Evolutionary conservation across 1,140 invertebrate species (phyloP).

Genomic region (Panonychus citri): DNA sequence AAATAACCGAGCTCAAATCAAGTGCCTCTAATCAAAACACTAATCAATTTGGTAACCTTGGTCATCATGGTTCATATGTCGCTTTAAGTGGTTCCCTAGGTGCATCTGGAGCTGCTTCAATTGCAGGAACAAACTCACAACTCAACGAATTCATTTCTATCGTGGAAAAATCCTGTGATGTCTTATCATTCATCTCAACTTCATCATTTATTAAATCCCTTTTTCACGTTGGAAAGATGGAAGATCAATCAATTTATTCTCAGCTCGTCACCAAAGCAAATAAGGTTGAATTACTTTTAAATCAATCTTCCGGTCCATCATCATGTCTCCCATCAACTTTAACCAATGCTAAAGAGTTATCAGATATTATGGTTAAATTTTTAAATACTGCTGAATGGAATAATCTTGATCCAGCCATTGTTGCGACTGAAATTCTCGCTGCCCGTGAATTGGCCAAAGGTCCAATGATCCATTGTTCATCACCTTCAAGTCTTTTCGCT

Average conservation of each 20-base stretch:
- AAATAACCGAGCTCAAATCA: constrained; percentile 17
- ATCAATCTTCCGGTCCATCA: constrained; percentile 8
- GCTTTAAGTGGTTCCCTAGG: background rate
- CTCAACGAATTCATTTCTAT: constrained; percentile 13
- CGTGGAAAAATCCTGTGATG: constrained; percentile 21
- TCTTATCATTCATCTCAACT: constrained; percentile 20
- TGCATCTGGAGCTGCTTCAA: background rate
- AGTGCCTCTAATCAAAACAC: constrained; percentile 6
- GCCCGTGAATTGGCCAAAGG: background rate
- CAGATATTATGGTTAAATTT: constrained; percentile 13
- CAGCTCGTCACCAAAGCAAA: constrained; percentile 13
- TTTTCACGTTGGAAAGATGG: constrained; percentile 24
- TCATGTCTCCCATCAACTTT: background rate
- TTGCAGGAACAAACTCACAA: background rate
- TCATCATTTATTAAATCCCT: constrained; percentile 22
- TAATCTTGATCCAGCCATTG: constrained; percentile 7
- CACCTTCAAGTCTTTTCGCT: background rate
- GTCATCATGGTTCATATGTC: background rate
- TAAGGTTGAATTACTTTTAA: constrained; percentile 14
- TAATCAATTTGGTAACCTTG: background rate
- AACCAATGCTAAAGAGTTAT: constrained; percentile 11
- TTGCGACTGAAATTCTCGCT: background rate
- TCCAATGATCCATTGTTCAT: background rate
- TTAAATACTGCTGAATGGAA: constrained; percentile 9
- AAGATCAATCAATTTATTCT: constrained; percentile 20